Evolutionary conservation across 2,113 vertebrate species (phyloP).

Genomic region (Uropsilus gracilis): DNA sequence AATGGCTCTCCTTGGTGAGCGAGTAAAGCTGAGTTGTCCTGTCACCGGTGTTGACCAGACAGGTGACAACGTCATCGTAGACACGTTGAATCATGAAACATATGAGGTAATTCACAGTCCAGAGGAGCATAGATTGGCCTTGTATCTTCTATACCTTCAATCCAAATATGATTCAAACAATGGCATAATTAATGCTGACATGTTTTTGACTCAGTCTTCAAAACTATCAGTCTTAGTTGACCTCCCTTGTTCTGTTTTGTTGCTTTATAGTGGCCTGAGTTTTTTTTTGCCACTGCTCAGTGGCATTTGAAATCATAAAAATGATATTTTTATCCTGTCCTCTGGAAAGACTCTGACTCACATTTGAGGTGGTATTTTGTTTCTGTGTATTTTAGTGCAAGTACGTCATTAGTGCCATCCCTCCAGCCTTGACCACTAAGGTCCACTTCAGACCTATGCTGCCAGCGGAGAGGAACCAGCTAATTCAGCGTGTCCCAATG

Average conservation of each 20-base stretch:
- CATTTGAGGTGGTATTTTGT: constrained; percentile 45
- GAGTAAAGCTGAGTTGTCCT: constrained; percentile 91
- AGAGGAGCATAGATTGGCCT: constrained; percentile 61
- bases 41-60: constrained; percentile 94
- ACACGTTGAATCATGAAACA: constrained; percentile 91
- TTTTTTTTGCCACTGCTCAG: constrained; percentile 17
- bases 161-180: constrained; percentile 72
- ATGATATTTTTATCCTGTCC: accelerated
- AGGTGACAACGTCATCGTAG: constrained; percentile 90
- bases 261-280: constrained; percentile 21
- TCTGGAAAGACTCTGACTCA: constrained; percentile 23
- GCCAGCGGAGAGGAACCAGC: constrained; percentile 93
- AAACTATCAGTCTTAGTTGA: constrained; percentile 48
- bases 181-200: constrained; percentile 60
- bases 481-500: constrained; percentile 95
- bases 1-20: constrained; percentile 89
- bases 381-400: constrained; percentile 87
- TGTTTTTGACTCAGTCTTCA: constrained; percentile 52
- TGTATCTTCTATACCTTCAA: constrained; percentile 74
- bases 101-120: constrained; percentile 89
- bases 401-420: constrained; percentile 93
- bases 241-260: constrained; percentile 34
- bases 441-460: constrained; percentile 95
- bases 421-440: constrained; percentile 92
- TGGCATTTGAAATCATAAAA: constrained; percentile 53